phyloP scores from a whole-genome alignment of 2,888 invertebrate species.

The Tipula vernalis region DNA sequence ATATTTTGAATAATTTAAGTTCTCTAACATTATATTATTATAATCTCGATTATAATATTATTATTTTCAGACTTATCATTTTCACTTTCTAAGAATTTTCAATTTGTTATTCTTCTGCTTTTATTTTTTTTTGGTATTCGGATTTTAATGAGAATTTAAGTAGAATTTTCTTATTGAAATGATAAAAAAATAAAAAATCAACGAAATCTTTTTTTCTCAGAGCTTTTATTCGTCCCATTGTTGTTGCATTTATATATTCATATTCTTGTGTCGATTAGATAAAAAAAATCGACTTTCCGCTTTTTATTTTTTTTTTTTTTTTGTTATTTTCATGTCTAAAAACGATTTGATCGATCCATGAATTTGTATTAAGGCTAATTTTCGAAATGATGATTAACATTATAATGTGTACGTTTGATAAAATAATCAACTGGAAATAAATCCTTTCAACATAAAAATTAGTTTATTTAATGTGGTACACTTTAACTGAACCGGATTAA shows the following conservation, averaged over 20 bases:
- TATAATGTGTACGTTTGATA: background rate
- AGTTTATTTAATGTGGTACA: background rate
- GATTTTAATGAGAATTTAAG: background rate
- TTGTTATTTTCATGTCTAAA: background rate
- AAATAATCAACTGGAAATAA: background rate
- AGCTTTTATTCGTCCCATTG: background rate
- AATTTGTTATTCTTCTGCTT: background rate
- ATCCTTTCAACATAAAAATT: background rate
- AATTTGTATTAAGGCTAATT: background rate
- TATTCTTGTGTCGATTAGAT: background rate
- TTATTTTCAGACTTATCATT: background rate
- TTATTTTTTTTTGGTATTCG: background rate
- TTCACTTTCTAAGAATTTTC: background rate
- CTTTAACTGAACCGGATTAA: background rate
- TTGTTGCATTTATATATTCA: background rate
- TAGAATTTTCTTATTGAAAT: background rate
- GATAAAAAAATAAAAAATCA: background rate
- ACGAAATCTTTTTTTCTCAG: background rate
- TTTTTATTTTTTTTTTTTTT: background rate
- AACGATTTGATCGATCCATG: background rate
- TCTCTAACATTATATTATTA: background rate
- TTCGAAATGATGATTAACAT: background rate
- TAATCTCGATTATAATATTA: conserved; percentile 4
- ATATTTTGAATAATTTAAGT: background rate
- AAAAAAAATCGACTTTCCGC: background rate